phyloP scores from a whole-genome alignment of 2,888 invertebrate genomes.

The Entomobrya proxima region DNA sequence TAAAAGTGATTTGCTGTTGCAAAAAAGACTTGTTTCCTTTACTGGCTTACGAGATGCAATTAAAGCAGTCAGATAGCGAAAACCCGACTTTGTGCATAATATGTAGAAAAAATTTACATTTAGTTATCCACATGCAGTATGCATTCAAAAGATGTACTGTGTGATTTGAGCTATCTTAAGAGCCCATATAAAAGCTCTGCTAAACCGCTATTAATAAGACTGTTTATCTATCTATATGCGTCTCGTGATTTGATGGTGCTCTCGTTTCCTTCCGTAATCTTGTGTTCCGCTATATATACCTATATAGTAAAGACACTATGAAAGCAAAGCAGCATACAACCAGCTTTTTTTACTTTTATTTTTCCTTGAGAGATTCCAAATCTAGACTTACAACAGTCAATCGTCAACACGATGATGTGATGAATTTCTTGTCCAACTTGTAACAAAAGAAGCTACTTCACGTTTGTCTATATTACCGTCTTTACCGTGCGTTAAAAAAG shows the following conservation, averaged over 20 bases:
- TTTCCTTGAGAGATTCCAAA: slow-evolving; percentile 9
- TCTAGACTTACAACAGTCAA: neutral
- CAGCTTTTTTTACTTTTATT: slow-evolving; percentile 19
- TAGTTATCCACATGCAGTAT: no score
- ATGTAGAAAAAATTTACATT: no score
- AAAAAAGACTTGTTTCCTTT: neutral
- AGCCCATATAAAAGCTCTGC: no score
- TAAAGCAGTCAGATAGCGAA: neutral
- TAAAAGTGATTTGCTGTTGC: slow-evolving; percentile 6
- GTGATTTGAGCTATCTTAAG: no score
- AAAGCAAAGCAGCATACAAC: slow-evolving; percentile 30
- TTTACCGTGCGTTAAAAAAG: neutral
- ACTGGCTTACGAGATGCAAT: neutral
- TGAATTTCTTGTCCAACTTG: slow-evolving; percentile 38
- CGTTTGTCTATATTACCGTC: neutral
- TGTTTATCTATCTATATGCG: slow-evolving; percentile 35
- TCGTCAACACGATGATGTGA: slow-evolving; percentile 19
- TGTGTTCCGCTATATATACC: slow-evolving; percentile 26
- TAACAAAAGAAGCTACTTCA: slow-evolving; percentile 36
- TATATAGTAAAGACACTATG: slow-evolving; percentile 7
- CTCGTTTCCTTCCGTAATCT: slow-evolving; percentile 29
- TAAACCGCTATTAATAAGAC: neutral
- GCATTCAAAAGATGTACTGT: no score
- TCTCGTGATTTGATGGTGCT: slow-evolving; percentile 25
- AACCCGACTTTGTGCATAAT: no score